Conservation (phyloP, 2,888 invertebrate species). For the Prionchulus punctatus region DNA sequence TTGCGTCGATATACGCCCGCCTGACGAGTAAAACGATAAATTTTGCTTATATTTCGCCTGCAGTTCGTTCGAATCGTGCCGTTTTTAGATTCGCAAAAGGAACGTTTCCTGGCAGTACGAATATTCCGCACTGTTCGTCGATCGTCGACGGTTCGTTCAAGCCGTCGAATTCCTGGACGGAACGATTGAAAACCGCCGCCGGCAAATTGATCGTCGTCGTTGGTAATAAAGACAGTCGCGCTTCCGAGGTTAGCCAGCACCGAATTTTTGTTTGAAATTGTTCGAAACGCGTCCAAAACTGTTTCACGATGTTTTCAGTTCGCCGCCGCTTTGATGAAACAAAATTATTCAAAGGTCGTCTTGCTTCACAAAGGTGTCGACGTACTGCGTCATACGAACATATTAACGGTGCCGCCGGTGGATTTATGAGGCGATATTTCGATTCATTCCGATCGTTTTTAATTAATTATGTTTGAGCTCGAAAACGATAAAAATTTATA, state of each 20-base stretch:
- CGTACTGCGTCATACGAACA: background rate
- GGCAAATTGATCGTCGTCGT: background rate
- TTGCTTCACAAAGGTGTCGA: constrained; percentile 6
- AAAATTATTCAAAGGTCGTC: background rate
- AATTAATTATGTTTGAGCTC: background rate
- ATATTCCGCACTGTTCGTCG: background rate
- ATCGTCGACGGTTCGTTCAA: background rate
- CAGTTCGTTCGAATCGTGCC: no score
- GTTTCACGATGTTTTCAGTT: background rate
- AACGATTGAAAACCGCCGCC: background rate
- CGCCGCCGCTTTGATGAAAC: background rate
- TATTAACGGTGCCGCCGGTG: background rate
- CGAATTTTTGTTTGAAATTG: background rate
- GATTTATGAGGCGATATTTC: no score
- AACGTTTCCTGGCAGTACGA: constrained; percentile 2
- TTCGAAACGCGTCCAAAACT: background rate
- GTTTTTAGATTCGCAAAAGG: constrained; percentile 4
- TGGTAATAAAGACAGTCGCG: background rate
- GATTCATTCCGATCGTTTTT: no score
- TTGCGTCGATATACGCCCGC: background rate
- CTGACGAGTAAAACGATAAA: constrained; percentile 5
- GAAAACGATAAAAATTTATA: background rate
- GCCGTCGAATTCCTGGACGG: background rate
- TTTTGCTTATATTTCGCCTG: background rate
- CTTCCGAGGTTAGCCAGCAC: background rate